Evolutionary conservation across 2,113 vertebrate genomes (phyloP), one percentile per base, ranked within the genome.

Genomic region (Octodon degus): DNA sequence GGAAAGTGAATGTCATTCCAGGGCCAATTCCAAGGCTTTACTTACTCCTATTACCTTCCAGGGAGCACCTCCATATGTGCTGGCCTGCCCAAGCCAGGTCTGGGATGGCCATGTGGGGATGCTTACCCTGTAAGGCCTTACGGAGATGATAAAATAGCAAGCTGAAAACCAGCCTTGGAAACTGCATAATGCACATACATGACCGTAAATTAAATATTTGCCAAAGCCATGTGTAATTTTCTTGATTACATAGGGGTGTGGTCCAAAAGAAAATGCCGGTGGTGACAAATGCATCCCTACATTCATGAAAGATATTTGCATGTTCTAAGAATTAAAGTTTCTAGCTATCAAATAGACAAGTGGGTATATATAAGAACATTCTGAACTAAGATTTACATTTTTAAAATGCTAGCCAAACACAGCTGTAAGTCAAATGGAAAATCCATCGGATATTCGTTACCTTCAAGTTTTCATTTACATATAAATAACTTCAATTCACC

Each of bases 371-470:
- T 3, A 79, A 95, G 90, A 80, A 70, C 47, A 50, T 83, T 97
- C 74, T 90, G 65, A 96, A 82, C 30, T 63, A 12, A 60, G 34
- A 24, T 43, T 77, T 43, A 47, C 7, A 89, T 93, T 90, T 94
- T 80, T 58, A 1, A 90, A 96, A 94, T 74, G 34, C 40, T 63
- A 89, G n/a, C 85, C 55, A 86, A 90, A 86, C 40, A 12, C 12
- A 86, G 50, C 50, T 60, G 55, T 68, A 95, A 76, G 13, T 96
- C 86, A 95, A 94, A 84, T 80, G 34, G 88, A 89, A 95, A 89
- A 81, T 30, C 74, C 82, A 89, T 17, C 13, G 50, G 14, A 9
- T 76, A 89, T 89, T 67, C 25, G 63, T 70, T 93, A 84, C 58
- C 70, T 89, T 81, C 58, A 72, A 82, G 50, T 92, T 83, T 58